A percentile compares a stretch with the other conserved stretches of the same genome.
Evolutionary conservation across 1,140 invertebrate genomes (phyloP).

Genomic region (Drosophila athabasca): DNA sequence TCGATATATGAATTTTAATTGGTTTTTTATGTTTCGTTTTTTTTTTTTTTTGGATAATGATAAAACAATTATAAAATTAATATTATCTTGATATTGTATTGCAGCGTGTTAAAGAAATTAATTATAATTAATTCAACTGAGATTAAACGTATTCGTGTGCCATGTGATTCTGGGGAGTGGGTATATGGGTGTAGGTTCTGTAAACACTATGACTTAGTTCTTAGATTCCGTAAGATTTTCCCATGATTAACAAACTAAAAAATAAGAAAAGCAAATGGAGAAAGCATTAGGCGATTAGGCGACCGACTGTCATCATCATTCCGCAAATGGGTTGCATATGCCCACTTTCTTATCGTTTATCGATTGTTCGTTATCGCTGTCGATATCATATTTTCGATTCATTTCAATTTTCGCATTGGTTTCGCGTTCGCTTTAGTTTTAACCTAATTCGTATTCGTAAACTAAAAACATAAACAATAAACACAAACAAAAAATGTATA

Average conservation of each 20-base stretch:
- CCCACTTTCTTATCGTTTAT: constrained; percentile 14
- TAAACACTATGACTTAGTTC: constrained; percentile 78
- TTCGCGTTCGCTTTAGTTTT: constrained; percentile 22
- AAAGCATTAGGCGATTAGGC: background rate
- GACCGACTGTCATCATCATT: background rate
- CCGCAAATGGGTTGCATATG: constrained; percentile 3
- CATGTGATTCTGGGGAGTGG: constrained; percentile 12
- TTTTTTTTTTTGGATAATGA: constrained; percentile 19
- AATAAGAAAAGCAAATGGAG: constrained; percentile 15
- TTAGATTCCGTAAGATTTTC: constrained; percentile 48
- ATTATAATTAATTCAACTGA: constrained; percentile 36
- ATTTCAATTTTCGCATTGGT: constrained; percentile 18
- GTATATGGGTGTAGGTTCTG: constrained; percentile 5
- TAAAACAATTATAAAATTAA: constrained; percentile 58
- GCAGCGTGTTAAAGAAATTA: constrained; percentile 42
- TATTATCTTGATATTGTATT: constrained; percentile 39
- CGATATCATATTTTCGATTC: constrained; percentile 35
- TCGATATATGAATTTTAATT: constrained; percentile 64
- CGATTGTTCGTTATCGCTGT: constrained; percentile 16
- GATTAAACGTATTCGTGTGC: constrained; percentile 35
- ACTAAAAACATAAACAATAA: constrained; percentile 64
- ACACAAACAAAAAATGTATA: constrained; percentile 46
- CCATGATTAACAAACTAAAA: constrained; percentile 41
- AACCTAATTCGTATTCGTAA: constrained; percentile 54
- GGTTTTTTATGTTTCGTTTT: constrained; percentile 23